Evolutionary conservation across 2,113 vertebrate genomes (phyloP), one percentile per base, ranked within the genome.

Genomic region (Tragulus kanchil): DNA sequence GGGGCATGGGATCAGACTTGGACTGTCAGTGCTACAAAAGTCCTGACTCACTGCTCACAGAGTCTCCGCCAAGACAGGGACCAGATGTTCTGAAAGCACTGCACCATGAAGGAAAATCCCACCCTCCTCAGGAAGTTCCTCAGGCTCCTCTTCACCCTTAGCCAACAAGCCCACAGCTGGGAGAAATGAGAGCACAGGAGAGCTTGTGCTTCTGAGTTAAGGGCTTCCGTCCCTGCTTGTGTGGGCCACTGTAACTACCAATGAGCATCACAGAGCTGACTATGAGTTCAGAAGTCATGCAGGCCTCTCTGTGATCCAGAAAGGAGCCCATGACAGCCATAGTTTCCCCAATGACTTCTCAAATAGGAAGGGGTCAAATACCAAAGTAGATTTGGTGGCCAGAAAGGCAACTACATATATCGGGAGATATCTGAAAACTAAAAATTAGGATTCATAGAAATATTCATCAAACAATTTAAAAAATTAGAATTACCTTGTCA

Each of bases 401-500:
- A 95, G 65, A 95, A 85, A 95, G 54, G 48, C 28, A 83, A 64
- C 6, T 89, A 65, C 9, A 61, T 64, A 79, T 54, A 69, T 3
- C 64, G 11, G 19, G 26, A n/a, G 31, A 42, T 45, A 85, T 9
- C n/a, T 96, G 7, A 26, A 89, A 93, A 48, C 56, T 61, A 85
- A 92, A 73, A 92, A 50, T 69, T 86, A 96, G 52, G 26, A 84
- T 93, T 92, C 91, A 81, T 16, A 93, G 11, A 89, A 93, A 2
- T 52, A 89, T 67, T 96, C 75, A 94, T n/a, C 86, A 75, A 89
- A 95, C 77, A 54, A 3, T 94, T 59, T 14, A 8, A 56, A 77
- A 54, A n/a, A 81, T 85, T 87, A 88, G 6, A 65, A 98, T 98
- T 99, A 99, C 99, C 99, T 99, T 99, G 98, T 99, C 99, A 99